Base-by-base conservation (phyloP, 1,140 invertebrate genomes). In the Steinernema khuongi region DNA sequence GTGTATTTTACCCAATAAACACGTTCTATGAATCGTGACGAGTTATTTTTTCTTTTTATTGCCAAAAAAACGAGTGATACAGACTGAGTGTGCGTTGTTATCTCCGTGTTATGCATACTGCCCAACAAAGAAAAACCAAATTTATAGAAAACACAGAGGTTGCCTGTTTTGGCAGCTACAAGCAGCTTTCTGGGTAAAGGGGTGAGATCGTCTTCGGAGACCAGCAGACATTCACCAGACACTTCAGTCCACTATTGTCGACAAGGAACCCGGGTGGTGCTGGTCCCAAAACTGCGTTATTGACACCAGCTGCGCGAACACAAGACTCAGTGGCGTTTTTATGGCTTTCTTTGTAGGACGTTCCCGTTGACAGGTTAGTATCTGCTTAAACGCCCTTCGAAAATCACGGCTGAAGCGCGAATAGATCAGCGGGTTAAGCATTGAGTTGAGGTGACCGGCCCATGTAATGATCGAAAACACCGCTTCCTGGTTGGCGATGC, bases 391-490 rank as follows among this genome's bases (percentile, higher is more conserved):
- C 32, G 83, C 83, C 50, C 79, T 66, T 30, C 83, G 81, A 50
- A 84, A 84, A 70, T 84, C 83, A n/a, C 83, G 73, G 18, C 74
- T 78, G 66, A 84, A 84, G 17, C 83, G 74, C n/a, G 81, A 84
- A 70, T 84, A 84, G 66, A 84, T 84, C 31, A 83, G 44, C 4
- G 82, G 82, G 73, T 83, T 85, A n/a, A 88, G 80, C 79, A 86
- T 87, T 2, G 94, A 97, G 87, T 99, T 99, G 81, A 97, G 93
- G 93, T 97, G 99, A 66, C 96, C 96, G 1, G 97, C 90, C 96
- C 96, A 99, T 33, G 94, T 97, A 36, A 97, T 93, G 29, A 97
- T 90, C 17, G 93, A 92, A 74, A 93, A 93, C 1, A 97, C 91
- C 44, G 94, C 90, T 81, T 95, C 83, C 69, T 79, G 73, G 60